A percentile compares a stretch with the other conserved stretches of the same genome.
phyloP scores from a whole-genome alignment of 1,140 invertebrate genomes.

The Subanguina moxae region DNA sequence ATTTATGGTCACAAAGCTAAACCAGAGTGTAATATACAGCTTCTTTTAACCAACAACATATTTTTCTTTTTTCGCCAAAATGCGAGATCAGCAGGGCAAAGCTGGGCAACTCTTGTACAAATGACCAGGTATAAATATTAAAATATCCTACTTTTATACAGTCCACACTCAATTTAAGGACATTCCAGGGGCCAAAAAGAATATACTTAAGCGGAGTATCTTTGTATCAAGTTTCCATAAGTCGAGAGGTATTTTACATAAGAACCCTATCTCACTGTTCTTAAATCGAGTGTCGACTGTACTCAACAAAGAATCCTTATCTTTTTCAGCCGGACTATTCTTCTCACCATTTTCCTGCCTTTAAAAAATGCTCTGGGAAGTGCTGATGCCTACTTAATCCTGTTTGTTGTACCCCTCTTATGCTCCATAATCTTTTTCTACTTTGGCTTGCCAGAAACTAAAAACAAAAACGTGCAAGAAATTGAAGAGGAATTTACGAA shows the following conservation, averaged over 20 bases:
- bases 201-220: too few relatives aligned
- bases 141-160: too few relatives aligned
- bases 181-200: too few relatives aligned
- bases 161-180: too few relatives aligned
- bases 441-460: constrained; percentile 7
- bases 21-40: too few relatives aligned
- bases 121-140: constrained; percentile 41
- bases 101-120: constrained; percentile 51
- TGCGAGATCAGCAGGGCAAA: constrained; percentile 51
- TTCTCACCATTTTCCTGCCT: constrained; percentile 45
- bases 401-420: constrained; percentile 34
- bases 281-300: neutral
- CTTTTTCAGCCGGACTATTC: constrained; percentile 40
- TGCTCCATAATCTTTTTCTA: neutral
- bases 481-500: neutral
- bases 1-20: too few relatives aligned
- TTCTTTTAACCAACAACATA: neutral
- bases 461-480: neutral
- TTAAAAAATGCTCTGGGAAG: constrained; percentile 41
- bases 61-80: constrained; percentile 33
- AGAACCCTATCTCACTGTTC: too few relatives aligned
- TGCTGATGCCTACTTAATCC: constrained; percentile 43
- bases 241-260: too few relatives aligned
- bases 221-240: too few relatives aligned
- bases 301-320: neutral